Conservation (phyloP, 2,797 vertebrate species). For the Mus spretus region DNA sequence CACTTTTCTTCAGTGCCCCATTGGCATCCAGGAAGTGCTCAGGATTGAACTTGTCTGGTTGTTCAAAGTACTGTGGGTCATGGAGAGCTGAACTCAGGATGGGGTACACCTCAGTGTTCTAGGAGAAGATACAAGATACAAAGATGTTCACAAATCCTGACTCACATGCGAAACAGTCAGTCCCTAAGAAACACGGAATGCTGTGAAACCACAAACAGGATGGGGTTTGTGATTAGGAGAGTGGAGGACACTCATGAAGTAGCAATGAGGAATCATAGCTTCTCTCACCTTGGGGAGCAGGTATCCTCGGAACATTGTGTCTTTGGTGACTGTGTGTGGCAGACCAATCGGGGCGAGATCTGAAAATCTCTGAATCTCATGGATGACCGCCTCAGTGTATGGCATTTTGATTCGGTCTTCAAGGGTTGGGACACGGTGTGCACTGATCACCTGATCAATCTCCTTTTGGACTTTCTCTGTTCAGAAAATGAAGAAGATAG, state of each 20-base stretch:
- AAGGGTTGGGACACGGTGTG: not conserved
- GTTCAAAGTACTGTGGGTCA: too few relatives aligned
- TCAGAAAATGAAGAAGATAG: too few relatives aligned
- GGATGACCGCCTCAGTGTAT: conserved; percentile 50
- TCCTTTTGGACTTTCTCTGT: too few relatives aligned
- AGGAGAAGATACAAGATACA: not conserved
- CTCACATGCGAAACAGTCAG: not conserved
- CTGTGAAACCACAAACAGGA: not conserved
- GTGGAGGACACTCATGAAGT: not conserved
- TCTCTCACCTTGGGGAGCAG: conserved; percentile 78
- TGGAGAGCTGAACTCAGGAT: too few relatives aligned
- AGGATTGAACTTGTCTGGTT: too few relatives aligned
- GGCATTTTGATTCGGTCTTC: conserved; percentile 73
- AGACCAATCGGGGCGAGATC: not conserved
- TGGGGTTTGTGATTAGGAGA: too few relatives aligned
- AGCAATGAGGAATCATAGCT: rapidly evolving
- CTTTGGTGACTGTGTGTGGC: conserved; percentile 49
- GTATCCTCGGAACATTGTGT: conserved; percentile 75
- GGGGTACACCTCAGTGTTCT: too few relatives aligned
- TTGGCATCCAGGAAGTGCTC: too few relatives aligned
- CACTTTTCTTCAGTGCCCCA: not conserved
- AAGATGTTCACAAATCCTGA: not conserved
- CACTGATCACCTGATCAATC: conserved; percentile 55
- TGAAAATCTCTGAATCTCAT: conserved; percentile 68
- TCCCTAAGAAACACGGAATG: not conserved